These are phyloP conservation scores for Betta splendens DNA, from an alignment of 2,797 vertebrate species.

Conservation along the genomic window DNA sequence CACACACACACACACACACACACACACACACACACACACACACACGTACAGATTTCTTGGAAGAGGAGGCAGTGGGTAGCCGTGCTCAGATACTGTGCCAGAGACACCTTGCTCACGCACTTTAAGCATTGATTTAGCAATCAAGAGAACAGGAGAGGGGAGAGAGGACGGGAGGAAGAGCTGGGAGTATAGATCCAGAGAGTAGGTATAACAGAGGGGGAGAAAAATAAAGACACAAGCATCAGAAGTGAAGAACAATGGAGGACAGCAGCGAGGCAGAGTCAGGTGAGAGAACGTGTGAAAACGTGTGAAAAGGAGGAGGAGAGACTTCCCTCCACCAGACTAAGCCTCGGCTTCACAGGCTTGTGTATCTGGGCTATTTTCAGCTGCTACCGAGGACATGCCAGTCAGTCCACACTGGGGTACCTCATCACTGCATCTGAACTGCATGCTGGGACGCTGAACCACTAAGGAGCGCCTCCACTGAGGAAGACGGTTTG, in stretches of 20 bases:
- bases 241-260: constrained; percentile 40
- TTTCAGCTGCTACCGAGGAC: constrained; percentile 66
- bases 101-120: constrained; percentile 78
- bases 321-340: constrained; percentile 40
- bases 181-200: constrained; percentile 59
- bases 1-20: constrained; percentile 7
- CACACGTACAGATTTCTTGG: constrained; percentile 67
- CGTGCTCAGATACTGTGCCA: constrained; percentile 77
- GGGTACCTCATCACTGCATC: constrained; percentile 61
- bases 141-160: constrained; percentile 66
- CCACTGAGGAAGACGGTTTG: constrained; percentile 42
- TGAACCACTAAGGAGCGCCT: constrained; percentile 58
- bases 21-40: constrained; percentile 6
- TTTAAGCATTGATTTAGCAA: constrained; percentile 85
- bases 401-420: constrained; percentile 58
- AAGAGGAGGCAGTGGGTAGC: constrained; percentile 75
- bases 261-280: constrained; percentile 23
- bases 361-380: constrained; percentile 59
- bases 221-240: constrained; percentile 49
- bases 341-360: constrained; percentile 49
- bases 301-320: constrained; percentile 24
- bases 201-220: constrained; percentile 23
- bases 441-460: constrained; percentile 66
- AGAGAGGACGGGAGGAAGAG: constrained; percentile 30
- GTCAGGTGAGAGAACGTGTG: constrained; percentile 25